These are phyloP conservation scores for Dipodomys stephensi DNA, from an alignment of 2,113 vertebrate genomes.

Conservation along the genomic window DNA sequence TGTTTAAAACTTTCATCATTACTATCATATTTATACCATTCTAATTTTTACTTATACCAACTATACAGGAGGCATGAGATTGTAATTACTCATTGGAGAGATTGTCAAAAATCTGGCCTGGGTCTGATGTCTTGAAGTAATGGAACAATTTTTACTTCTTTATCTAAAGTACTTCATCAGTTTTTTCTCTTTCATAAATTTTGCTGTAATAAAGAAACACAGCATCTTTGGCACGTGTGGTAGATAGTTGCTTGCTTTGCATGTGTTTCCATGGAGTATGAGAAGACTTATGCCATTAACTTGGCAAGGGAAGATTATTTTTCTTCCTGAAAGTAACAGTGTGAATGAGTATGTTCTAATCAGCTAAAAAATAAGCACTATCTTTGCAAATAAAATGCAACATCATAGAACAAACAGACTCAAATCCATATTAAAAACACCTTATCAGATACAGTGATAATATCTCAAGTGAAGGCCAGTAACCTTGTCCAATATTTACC, in stretches of 20 bases:
- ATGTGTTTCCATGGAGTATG: slow-evolving; percentile 27
- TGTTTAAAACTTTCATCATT: slow-evolving; percentile 10
- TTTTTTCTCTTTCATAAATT: slow-evolving; percentile 22
- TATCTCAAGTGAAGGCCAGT: slow-evolving; percentile 33
- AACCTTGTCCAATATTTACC: slow-evolving; percentile 42
- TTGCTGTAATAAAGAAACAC: slow-evolving; percentile 22
- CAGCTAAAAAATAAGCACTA: slow-evolving; percentile 21
- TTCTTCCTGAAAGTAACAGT: neutral
- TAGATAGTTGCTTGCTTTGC: slow-evolving; percentile 41
- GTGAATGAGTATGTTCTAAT: slow-evolving; percentile 23
- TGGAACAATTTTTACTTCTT: neutral
- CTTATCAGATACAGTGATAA: slow-evolving; percentile 15
- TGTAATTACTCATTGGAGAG: slow-evolving; percentile 25
- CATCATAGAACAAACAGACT: slow-evolving; percentile 32
- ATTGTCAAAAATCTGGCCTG: neutral
- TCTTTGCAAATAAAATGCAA: slow-evolving; percentile 52
- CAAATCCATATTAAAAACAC: slow-evolving; percentile 34
- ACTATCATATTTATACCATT: neutral
- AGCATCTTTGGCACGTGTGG: neutral
- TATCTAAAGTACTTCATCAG: slow-evolving; percentile 17
- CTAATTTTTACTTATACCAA: neutral
- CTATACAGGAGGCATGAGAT: neutral
- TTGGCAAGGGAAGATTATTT: neutral
- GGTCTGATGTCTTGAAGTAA: neutral
- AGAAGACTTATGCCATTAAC: slow-evolving; percentile 23